Evolutionary conservation across 2,113 vertebrate genomes (phyloP).

Genomic region (Ictalurus furcatus): DNA sequence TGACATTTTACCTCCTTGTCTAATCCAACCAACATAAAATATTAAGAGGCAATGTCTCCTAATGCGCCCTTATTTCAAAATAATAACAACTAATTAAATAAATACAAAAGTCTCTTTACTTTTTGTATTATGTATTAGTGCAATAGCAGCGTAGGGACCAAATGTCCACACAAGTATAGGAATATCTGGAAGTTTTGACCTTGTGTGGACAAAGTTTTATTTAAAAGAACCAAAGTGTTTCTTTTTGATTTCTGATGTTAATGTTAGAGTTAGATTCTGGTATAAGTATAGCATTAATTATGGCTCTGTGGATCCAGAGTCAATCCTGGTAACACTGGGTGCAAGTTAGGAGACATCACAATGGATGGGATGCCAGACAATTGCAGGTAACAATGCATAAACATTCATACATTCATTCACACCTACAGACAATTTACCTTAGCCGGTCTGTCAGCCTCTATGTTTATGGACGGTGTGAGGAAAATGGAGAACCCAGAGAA

Average conservation of each 20-base stretch:
- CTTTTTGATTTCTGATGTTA: not conserved
- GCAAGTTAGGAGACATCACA: not conserved
- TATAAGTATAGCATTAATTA: not conserved
- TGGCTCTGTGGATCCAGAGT: not conserved
- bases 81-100: not conserved
- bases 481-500: not conserved
- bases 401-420: not conserved
- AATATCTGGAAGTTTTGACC: not conserved
- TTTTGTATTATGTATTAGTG: not conserved
- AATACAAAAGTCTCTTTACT: not conserved
- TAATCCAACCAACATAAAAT: not conserved
- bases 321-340: not conserved
- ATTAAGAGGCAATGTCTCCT: not conserved
- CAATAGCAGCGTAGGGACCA: not conserved
- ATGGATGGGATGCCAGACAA: not conserved
- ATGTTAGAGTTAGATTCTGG: not conserved
- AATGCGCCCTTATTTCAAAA: not conserved
- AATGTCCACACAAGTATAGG: not conserved
- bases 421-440: not conserved
- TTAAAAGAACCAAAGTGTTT: not conserved
- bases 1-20: not conserved
- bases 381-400: not conserved
- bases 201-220: not conserved
- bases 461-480: not conserved
- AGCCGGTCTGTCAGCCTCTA: not conserved